Evolutionary conservation across 2,888 invertebrate genomes (phyloP).

Genomic region (Apoda limacodes): DNA sequence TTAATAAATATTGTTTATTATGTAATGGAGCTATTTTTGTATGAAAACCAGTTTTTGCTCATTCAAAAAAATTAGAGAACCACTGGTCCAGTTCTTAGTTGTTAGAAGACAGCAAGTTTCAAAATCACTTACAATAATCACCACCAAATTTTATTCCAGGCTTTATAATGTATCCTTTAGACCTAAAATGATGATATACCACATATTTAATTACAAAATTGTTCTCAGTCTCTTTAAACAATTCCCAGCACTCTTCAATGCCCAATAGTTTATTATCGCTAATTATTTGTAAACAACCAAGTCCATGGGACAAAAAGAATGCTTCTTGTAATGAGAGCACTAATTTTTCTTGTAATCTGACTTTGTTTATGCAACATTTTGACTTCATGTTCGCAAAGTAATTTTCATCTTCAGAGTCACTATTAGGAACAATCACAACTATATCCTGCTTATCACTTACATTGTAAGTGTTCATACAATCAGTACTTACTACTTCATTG

Average conservation of each 20-base stretch:
- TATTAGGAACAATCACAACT: conserved; percentile 73
- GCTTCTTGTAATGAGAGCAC: conserved; percentile 82
- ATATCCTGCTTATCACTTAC: conserved; percentile 40
- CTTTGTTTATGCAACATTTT: conserved; percentile 69
- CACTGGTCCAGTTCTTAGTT: too few relatives aligned
- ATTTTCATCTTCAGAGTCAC: conserved; percentile 73
- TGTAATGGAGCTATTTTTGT: too few relatives aligned
- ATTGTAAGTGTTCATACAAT: conserved; percentile 23
- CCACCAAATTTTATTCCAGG: conserved; percentile 91
- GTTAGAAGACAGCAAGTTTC: not conserved
- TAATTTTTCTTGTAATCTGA: conserved; percentile 72
- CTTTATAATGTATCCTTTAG: conserved; percentile 93
- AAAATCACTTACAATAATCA: conserved; percentile 78
- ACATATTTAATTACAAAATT: conserved; percentile 78
- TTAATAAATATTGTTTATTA: too few relatives aligned
- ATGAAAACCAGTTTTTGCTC: too few relatives aligned
- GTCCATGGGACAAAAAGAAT: conserved; percentile 76
- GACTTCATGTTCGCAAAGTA: conserved; percentile 72
- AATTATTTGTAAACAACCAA: conserved; percentile 75
- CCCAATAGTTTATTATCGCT: conserved; percentile 57
- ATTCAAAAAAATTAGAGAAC: too few relatives aligned
- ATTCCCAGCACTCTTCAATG: conserved; percentile 66
- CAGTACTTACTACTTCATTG: conserved; percentile 20
- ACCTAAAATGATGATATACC: conserved; percentile 85
- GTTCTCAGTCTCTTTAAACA: conserved; percentile 68